Percentiles rank a stretch among this genome's conserved stretches.
Conservation (phyloP, 2,797 vertebrate species). For the Diplodus sargus region DNA sequence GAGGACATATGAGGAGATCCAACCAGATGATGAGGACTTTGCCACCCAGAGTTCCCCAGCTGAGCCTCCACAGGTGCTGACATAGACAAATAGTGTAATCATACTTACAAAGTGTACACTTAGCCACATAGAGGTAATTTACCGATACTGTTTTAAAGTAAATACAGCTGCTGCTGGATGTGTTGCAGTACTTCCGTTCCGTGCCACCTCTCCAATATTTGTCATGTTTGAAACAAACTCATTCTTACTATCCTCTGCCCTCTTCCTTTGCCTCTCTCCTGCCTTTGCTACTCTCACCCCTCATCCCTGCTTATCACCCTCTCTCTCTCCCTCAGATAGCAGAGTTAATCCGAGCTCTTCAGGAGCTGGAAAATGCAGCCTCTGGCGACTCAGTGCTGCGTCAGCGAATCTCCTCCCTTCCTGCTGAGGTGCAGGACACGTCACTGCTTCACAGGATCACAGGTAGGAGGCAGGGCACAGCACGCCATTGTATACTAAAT, state of each 20-base stretch:
- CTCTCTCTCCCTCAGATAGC: conserved; percentile 85
- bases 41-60: conserved; percentile 91
- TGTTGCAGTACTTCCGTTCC: neutral
- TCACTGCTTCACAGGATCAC: conserved; percentile 96
- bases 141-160: neutral
- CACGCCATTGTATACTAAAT: neutral
- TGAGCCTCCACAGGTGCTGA: conserved; percentile 93
- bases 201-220: neutral
- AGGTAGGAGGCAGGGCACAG: conserved; percentile 81
- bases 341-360: conserved; percentile 96
- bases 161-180: neutral
- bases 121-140: neutral
- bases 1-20: conserved; percentile 93
- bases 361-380: conserved; percentile 98
- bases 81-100: neutral
- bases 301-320: neutral
- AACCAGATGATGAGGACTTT: conserved; percentile 90
- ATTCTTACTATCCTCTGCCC: neutral
- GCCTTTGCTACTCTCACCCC: neutral
- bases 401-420: conserved; percentile 95
- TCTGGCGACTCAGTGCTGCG: conserved; percentile 94
- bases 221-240: neutral
- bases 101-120: conserved; percentile 9
- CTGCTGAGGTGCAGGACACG: conserved; percentile 96
- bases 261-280: neutral